Conservation (phyloP, 1,140 invertebrate species). For the Neodiprion pinetum region DNA sequence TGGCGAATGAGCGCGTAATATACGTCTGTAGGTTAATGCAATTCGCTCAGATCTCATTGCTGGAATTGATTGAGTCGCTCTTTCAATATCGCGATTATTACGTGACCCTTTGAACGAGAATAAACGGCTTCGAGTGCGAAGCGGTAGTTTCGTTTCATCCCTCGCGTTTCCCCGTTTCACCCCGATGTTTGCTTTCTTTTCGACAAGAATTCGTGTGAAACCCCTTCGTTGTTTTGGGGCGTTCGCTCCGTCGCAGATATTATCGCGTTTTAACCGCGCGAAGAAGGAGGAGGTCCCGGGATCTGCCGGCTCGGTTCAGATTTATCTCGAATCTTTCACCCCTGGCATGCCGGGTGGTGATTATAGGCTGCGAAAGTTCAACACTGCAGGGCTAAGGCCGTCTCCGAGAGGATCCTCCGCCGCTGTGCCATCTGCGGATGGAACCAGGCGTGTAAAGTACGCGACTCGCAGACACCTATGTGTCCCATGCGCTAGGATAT, state of each 20-base stretch:
- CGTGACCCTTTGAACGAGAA: not conserved
- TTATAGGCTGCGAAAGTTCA: slow-evolving; percentile 7
- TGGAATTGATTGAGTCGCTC: slow-evolving; percentile 60
- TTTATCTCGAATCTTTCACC: not conserved
- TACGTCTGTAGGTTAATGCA: slow-evolving; percentile 63
- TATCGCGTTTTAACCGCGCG: too few species aligned
- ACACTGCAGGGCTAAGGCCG: not conserved
- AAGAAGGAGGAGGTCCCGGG: not conserved
- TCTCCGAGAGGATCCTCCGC: not conserved
- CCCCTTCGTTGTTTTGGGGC: too few species aligned
- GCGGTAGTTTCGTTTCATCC: not conserved
- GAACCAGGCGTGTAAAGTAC: not conserved
- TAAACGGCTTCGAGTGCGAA: not conserved
- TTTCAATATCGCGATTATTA: slow-evolving; percentile 40
- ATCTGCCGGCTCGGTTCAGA: not conserved
- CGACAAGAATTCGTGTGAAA: too few species aligned
- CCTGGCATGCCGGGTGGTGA: not conserved
- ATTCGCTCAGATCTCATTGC: slow-evolving; percentile 59
- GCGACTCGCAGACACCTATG: too few species aligned
- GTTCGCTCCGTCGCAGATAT: too few species aligned
- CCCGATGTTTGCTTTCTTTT: too few species aligned
- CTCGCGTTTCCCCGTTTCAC: not conserved
- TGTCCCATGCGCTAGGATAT: not conserved
- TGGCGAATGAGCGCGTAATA: slow-evolving; percentile 42
- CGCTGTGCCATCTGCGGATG: not conserved